Conservation (phyloP, 2,888 invertebrate genomes). For the Lobophora halterata region DNA sequence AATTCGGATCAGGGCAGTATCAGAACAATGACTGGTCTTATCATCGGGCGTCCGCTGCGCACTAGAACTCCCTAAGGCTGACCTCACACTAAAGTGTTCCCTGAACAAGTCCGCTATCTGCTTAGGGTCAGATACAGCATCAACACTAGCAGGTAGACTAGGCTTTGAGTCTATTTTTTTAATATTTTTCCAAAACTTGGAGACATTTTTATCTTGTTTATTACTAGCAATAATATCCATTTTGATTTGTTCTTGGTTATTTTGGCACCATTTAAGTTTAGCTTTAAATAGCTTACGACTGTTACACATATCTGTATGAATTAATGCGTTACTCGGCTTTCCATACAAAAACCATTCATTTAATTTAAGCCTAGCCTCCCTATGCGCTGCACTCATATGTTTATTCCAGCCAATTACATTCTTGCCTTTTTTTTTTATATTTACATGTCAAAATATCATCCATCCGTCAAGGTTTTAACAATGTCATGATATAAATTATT, state of each 20-base stretch:
- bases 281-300: neutral
- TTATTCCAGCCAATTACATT: conserved; percentile 2
- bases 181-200: no score
- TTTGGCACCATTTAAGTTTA: conserved; percentile 2
- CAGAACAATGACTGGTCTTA: no score
- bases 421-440: neutral
- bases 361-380: neutral
- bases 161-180: no score
- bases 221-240: no score
- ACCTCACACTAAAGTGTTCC: no score
- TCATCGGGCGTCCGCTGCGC: no score
- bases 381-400: neutral
- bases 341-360: neutral
- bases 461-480: neutral
- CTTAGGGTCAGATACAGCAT: no score
- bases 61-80: no score
- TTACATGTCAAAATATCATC: neutral
- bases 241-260: conserved; percentile 1
- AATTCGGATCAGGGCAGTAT: no score
- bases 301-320: neutral
- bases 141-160: no score
- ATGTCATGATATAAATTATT: neutral
- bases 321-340: neutral
- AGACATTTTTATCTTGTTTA: no score
- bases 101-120: no score